Percentiles rank a stretch among this genome's conserved stretches.
Evolutionary conservation across 2,113 vertebrate genomes (phyloP).

Genomic region (Phaethornis superciliosus): DNA sequence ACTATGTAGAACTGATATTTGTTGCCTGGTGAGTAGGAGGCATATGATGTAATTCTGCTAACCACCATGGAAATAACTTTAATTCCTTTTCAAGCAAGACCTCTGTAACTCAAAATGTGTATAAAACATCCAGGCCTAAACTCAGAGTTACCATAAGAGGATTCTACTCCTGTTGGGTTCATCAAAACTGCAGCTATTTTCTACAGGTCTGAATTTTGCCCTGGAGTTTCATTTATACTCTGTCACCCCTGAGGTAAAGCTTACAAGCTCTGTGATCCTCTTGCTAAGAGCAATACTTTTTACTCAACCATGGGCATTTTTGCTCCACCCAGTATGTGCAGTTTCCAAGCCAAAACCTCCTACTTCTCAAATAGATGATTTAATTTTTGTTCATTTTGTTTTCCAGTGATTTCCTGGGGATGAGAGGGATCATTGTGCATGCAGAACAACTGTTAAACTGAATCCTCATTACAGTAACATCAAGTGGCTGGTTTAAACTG

Average conservation of each 20-base stretch:
- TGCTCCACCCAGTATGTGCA: background rate
- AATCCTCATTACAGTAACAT: constrained; percentile 57
- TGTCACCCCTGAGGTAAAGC: constrained; percentile 6
- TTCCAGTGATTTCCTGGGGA: constrained; percentile 39
- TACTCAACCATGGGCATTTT: constrained; percentile 18
- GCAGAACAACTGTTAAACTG: constrained; percentile 45
- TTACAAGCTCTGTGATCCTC: background rate
- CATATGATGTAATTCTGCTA: background rate
- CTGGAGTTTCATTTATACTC: background rate
- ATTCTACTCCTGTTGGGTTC: background rate
- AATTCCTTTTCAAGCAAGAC: background rate
- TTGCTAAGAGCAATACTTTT: background rate
- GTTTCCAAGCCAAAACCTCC: constrained; percentile 33
- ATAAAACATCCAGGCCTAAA: background rate
- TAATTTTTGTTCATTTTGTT: constrained; percentile 12
- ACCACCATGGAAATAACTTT: background rate
- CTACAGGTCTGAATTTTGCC: background rate
- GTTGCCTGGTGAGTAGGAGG: background rate
- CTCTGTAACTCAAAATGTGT: background rate
- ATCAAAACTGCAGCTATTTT: background rate
- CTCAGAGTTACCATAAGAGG: background rate
- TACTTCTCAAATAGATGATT: constrained; percentile 33
- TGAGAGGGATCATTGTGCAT: background rate
- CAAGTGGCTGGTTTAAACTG: constrained; percentile 67
- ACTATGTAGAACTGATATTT: background rate